Percentiles rank a stretch among this genome's conserved stretches.
These are phyloP conservation scores for Polydesmus complanatus DNA, from an alignment of 2,888 invertebrate species.

Conservation along the genomic window DNA sequence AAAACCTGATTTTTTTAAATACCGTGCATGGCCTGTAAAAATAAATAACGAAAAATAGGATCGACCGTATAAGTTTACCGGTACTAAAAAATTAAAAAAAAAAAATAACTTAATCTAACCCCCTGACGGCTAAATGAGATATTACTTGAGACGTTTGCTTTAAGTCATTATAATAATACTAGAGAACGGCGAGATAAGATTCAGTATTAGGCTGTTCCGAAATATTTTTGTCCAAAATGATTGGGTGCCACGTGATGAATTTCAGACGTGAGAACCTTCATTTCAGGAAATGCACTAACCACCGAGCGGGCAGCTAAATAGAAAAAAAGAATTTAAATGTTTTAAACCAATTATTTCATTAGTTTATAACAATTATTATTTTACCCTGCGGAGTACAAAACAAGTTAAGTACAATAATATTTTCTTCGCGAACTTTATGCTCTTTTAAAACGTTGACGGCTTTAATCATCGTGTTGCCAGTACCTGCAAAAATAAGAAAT, in stretches of 20 bases:
- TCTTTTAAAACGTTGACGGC: conserved; percentile 88
- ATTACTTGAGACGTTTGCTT: no score
- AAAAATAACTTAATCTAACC: no score
- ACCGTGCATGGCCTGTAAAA: no score
- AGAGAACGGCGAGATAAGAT: no score
- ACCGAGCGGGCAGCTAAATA: conserved; percentile 64
- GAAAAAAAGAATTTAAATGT: not conserved
- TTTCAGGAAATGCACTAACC: conserved; percentile 63
- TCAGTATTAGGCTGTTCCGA: conserved; percentile 90
- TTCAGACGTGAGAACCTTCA: conserved; percentile 93
- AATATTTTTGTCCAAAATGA: conserved; percentile 97
- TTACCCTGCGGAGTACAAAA: conserved; percentile 73
- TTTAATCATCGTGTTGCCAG: conserved; percentile 89
- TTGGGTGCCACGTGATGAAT: conserved; percentile 88
- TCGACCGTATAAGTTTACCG: no score
- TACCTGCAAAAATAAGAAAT: conserved; percentile 38
- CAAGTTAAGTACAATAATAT: conserved; percentile 91
- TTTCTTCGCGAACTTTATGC: conserved; percentile 82
- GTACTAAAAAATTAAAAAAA: no score
- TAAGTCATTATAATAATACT: no score
- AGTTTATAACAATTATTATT: conserved; percentile 7
- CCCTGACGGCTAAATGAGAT: no score
- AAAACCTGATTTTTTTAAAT: no score
- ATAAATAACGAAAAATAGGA: no score
- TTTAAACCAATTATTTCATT: no score